Base-by-base conservation (phyloP, 1,140 invertebrate species). In the Hormaphis cornu region DNA sequence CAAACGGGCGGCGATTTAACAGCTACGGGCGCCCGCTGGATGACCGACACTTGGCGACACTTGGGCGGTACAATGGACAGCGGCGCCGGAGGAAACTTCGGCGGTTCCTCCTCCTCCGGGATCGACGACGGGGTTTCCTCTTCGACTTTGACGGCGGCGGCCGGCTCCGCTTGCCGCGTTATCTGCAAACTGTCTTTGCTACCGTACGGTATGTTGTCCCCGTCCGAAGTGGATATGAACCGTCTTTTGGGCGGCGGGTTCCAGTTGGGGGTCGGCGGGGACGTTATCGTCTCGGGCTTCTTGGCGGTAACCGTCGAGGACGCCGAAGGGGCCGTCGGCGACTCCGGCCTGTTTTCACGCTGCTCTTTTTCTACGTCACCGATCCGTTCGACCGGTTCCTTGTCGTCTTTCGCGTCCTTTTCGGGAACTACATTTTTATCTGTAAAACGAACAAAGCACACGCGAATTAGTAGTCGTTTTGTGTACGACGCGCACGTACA, bases 11-110 rank as follows among this genome's bases (percentile, higher is more conserved):
- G 58, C 42, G 76, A 79, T 20, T 79, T 77, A 42, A 52, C 22
- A 69, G 42, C 9, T 84, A 81, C 20, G 89, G 89, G 75, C 89
- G 84, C 75, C 91, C 89, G 70, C 91, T 93, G 6, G 91, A 89
- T 37, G 89, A 91, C 12, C 86, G 75, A 56, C 14, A 56, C 53
- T 22, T 56, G 53, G 1, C 22, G 53, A 37, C 53, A 56, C 37
- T 56, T 59, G 69, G 73, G 33, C 6, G 46, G 4, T 20, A 50
- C 20, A 10, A 2, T 71, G 74, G 71, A 69, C 72, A 61, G 28
- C 56, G 71, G 30, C 14, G 58, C 44, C n/a, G 48, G 69, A 20
- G 54, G 66, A 9, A 33, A 14, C 12, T 48, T 63, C 1, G 28
- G 42, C 16, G 12, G 12, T 4, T 10, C 12, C 22, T 48, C 59